A percentile compares a stretch with the other conserved stretches of the same genome.
Conservation (phyloP, 1,140 invertebrate species). For the Cotesia chilonis region DNA sequence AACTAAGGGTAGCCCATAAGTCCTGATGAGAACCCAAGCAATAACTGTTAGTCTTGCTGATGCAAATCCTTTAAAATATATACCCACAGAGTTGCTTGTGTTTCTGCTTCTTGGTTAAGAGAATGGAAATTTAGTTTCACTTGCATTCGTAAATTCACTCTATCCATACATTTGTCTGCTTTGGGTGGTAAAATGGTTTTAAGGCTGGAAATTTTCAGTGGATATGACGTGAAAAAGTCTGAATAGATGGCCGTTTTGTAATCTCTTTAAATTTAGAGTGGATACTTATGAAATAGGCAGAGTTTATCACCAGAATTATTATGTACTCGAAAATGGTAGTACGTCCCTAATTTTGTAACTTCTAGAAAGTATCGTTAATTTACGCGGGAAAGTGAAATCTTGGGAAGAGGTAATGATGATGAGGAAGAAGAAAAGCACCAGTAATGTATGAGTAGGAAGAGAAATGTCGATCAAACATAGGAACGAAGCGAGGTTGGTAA, state of each 20-base stretch:
- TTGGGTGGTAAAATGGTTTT: not conserved
- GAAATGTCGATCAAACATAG: slow-evolving; percentile 39
- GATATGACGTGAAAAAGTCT: not conserved
- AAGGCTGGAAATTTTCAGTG: not conserved
- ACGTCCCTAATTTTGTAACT: not conserved
- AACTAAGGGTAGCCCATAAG: slow-evolving; percentile 30
- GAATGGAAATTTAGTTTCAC: slow-evolving; percentile 36
- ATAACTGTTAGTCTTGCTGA: slow-evolving; percentile 38
- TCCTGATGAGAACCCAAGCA: slow-evolving; percentile 37
- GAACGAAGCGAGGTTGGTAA: slow-evolving; percentile 38
- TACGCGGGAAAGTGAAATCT: slow-evolving; percentile 22
- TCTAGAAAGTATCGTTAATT: slow-evolving; percentile 33
- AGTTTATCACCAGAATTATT: slow-evolving; percentile 26
- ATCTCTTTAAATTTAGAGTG: no score
- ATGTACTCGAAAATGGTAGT: not conserved
- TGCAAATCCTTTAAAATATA: slow-evolving; percentile 37
- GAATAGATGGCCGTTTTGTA: not conserved
- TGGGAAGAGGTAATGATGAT: slow-evolving; percentile 25
- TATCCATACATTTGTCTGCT: slow-evolving; percentile 29
- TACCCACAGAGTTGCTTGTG: slow-evolving; percentile 31
- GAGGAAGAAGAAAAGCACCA: no score
- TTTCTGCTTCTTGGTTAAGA: not conserved
- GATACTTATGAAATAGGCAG: not conserved
- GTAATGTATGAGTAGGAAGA: slow-evolving; percentile 20
- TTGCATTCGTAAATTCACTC: slow-evolving; percentile 37